These are phyloP conservation scores for Rhadinocentrus ornatus DNA, from an alignment of 2,797 vertebrate species.

Conservation along the genomic window DNA sequence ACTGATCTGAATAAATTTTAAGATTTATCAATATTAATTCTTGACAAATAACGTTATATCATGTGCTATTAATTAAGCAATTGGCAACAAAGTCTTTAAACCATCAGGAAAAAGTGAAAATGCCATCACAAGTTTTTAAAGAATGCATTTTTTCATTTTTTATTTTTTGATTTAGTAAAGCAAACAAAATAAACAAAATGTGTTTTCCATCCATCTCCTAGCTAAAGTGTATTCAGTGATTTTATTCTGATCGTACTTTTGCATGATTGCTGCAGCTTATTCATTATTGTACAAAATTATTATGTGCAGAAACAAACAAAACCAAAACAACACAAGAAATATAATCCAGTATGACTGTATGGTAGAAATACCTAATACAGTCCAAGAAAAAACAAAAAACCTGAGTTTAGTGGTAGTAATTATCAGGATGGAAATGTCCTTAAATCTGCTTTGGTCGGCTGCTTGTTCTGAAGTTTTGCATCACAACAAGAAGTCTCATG, in stretches of 20 bases:
- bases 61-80: not conserved
- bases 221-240: not conserved
- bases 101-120: not conserved
- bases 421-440: not conserved
- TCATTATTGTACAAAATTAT: not conserved
- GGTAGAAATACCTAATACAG: too few species aligned
- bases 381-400: too few species aligned
- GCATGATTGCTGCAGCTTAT: not conserved
- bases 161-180: too few species aligned
- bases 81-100: not conserved
- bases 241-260: not conserved
- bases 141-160: too few species aligned
- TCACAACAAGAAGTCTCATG: constrained; percentile 15
- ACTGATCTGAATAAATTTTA: not conserved
- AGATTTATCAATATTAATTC: too few species aligned
- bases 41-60: not conserved
- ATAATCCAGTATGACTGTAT: too few species aligned
- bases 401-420: not conserved
- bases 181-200: too few species aligned
- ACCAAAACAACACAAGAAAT: too few species aligned
- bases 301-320: too few species aligned
- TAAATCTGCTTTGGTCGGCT: not conserved
- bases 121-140: not conserved
- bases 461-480: constrained; percentile 6
- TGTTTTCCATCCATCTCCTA: too few species aligned